Percentiles rank a stretch among this genome's conserved stretches.
Evolutionary conservation across 1,140 invertebrate species (phyloP).

Genomic region (Pemphigus obesinymphae): DNA sequence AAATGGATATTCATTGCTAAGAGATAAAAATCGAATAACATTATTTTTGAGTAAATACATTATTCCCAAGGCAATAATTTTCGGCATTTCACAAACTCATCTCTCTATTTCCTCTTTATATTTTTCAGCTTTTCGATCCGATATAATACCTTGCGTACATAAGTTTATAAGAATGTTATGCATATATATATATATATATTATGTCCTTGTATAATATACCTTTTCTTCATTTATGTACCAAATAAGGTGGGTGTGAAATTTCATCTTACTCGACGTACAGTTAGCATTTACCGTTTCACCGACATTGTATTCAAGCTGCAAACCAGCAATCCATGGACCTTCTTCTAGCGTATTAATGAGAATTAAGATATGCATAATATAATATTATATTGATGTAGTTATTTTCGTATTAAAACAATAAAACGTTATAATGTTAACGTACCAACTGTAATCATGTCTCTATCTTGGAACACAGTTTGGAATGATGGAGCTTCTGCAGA

Average conservation of each 20-base stretch:
- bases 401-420: background rate
- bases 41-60: constrained; percentile 21
- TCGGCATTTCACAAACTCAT: background rate
- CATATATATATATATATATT: background rate
- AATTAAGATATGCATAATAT: background rate
- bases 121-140: background rate
- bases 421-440: constrained; percentile 51
- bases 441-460: constrained; percentile 69
- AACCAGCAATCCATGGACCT: background rate
- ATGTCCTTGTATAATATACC: background rate
- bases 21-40: constrained; percentile 25
- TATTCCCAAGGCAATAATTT: constrained; percentile 12
- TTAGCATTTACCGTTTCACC: constrained; percentile 1
- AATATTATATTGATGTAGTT: background rate
- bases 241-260: background rate
- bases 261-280: background rate
- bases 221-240: constrained; percentile 28
- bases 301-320: background rate
- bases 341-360: background rate
- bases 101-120: background rate
- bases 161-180: background rate
- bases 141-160: too few species aligned
- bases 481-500: constrained; percentile 71
- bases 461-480: constrained; percentile 61
- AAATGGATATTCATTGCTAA: constrained; percentile 21